phyloP scores from a whole-genome alignment of 2,797 vertebrate species.

The Apogon hyalosoma region DNA sequence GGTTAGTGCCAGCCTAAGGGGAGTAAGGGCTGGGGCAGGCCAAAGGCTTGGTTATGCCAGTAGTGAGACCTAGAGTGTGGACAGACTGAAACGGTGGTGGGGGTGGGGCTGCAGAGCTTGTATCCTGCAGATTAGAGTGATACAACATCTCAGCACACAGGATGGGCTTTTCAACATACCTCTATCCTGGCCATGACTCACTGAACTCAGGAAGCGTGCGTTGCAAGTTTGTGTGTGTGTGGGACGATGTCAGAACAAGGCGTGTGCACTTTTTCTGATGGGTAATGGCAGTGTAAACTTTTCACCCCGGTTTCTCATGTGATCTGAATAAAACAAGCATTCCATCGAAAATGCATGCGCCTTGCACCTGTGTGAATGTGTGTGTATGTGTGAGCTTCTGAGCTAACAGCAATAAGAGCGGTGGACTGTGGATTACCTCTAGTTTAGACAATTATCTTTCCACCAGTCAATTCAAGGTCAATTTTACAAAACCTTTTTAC shows the following conservation, averaged over 20 bases:
- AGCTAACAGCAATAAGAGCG: slow-evolving; percentile 64
- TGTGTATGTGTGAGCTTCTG: slow-evolving; percentile 38
- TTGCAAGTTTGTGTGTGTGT: slow-evolving; percentile 9
- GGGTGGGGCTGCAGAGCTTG: slow-evolving; percentile 45
- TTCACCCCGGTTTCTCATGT: slow-evolving; percentile 74
- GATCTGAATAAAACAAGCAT: slow-evolving; percentile 64
- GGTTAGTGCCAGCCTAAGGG: slow-evolving; percentile 71
- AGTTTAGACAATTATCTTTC: slow-evolving; percentile 72
- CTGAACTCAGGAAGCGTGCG: slow-evolving; percentile 64
- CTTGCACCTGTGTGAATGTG: slow-evolving; percentile 42
- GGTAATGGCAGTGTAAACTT: slow-evolving; percentile 72
- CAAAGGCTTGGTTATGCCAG: slow-evolving; percentile 61
- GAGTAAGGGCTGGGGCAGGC: slow-evolving; percentile 57
- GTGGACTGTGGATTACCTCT: slow-evolving; percentile 69
- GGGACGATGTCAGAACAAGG: slow-evolving; percentile 48
- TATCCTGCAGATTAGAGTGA: slow-evolving; percentile 75
- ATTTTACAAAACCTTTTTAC: slow-evolving; percentile 63
- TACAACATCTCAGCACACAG: slow-evolving; percentile 63
- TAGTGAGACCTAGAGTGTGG: slow-evolving; percentile 52
- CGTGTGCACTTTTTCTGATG: slow-evolving; percentile 42
- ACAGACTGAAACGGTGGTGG: slow-evolving; percentile 53
- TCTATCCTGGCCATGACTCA: slow-evolving; percentile 69
- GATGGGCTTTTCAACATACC: slow-evolving; percentile 74
- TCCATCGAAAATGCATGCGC: slow-evolving; percentile 56
- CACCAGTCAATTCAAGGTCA: slow-evolving; percentile 70